A percentile compares a stretch with the other conserved stretches of the same genome.
Conservation (phyloP, 2,888 invertebrate genomes). For the Pristionchus fissidentatus region DNA sequence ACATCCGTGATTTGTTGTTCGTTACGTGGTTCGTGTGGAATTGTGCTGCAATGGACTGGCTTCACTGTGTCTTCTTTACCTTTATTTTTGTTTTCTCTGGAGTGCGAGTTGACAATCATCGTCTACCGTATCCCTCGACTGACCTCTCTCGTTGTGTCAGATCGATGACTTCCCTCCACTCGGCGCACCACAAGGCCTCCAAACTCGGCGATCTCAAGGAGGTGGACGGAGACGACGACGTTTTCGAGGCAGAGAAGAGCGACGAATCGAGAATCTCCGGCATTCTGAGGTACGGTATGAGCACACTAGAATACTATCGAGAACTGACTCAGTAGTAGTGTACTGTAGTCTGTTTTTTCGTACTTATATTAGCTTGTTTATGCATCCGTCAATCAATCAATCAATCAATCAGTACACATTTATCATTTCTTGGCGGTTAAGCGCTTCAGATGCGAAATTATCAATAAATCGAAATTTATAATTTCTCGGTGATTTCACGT, state of each 20-base stretch:
- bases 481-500: too few relatives aligned
- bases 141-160: conserved; percentile 52
- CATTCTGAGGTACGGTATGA: too few relatives aligned
- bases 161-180: conserved; percentile 64
- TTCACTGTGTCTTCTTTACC: not conserved
- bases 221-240: conserved; percentile 52
- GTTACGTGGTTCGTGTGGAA: too few relatives aligned
- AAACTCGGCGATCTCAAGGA: conserved; percentile 50
- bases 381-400: too few relatives aligned
- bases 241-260: conserved; percentile 50
- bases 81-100: not conserved
- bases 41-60: conserved; percentile 21
- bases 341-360: too few relatives aligned
- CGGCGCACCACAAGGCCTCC: conserved; percentile 35
- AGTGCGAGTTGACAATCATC: not conserved
- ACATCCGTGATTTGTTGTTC: not conserved
- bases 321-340: too few relatives aligned
- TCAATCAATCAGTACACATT: too few relatives aligned
- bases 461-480: too few relatives aligned
- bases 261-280: not conserved
- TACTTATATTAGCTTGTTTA: too few relatives aligned
- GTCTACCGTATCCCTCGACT: not conserved
- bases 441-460: too few relatives aligned
- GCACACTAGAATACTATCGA: too few relatives aligned
- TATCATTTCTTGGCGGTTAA: too few relatives aligned